Evolutionary conservation across 2,113 vertebrate genomes (phyloP).

Genomic region (Spea bombifrons): DNA sequence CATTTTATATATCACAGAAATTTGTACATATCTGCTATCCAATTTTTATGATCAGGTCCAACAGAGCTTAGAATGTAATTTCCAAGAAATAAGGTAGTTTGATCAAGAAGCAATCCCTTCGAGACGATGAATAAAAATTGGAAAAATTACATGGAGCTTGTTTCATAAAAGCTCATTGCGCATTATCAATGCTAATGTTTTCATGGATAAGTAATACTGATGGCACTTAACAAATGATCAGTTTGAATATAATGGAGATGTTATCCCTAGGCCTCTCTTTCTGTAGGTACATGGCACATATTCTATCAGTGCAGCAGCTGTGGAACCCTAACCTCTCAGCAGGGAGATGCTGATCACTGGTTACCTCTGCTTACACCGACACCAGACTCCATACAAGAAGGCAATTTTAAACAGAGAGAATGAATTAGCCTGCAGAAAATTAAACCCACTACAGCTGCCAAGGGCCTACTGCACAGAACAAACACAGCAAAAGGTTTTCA

Average conservation of each 20-base stretch:
- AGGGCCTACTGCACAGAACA: conserved; percentile 37
- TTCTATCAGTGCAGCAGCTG: background rate
- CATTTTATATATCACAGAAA: too few species aligned
- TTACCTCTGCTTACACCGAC: conserved; percentile 27
- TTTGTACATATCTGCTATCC: too few species aligned
- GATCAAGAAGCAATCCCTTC: too few species aligned
- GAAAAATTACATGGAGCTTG: too few species aligned
- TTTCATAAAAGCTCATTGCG: too few species aligned
- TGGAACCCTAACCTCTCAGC: conserved; percentile 9
- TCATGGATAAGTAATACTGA: background rate
- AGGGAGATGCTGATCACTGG: conserved; percentile 35
- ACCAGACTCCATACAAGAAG: conserved; percentile 4
- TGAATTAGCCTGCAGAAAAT: conserved; percentile 42
- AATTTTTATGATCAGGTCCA: too few species aligned
- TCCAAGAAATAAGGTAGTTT: too few species aligned
- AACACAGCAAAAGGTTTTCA: conserved; percentile 28
- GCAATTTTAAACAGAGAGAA: conserved; percentile 23
- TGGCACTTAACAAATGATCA: conserved; percentile 1
- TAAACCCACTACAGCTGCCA: conserved; percentile 44
- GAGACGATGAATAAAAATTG: too few species aligned
- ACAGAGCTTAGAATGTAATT: too few species aligned
- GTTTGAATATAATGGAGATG: background rate
- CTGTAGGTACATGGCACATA: background rate
- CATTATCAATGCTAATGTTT: too few species aligned
- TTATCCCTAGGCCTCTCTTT: background rate